phyloP scores from a whole-genome alignment of 2,113 vertebrate genomes.

The Seriola rivoliana region DNA sequence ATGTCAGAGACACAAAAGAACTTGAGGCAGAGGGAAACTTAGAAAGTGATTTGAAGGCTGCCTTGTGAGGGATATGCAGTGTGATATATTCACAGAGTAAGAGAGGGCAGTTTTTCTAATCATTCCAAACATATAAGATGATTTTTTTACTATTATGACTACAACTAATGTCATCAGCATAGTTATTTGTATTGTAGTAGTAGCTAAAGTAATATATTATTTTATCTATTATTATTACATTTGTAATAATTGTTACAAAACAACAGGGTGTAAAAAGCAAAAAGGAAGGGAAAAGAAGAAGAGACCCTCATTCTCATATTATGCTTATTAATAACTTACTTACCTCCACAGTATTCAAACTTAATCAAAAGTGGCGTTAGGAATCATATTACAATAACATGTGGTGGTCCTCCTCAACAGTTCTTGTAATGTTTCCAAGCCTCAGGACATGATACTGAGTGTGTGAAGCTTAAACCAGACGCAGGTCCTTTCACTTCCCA shows the following conservation, averaged over 20 bases:
- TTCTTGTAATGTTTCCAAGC: constrained; percentile 42
- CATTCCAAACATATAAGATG: constrained; percentile 4
- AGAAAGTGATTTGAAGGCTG: constrained; percentile 90
- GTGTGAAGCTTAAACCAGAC: constrained; percentile 46
- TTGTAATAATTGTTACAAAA: background rate
- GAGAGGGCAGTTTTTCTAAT: constrained; percentile 42
- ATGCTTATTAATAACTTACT: constrained; percentile 36
- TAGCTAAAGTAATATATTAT: background rate
- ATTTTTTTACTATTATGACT: background rate
- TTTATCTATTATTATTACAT: background rate
- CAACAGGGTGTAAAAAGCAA: background rate
- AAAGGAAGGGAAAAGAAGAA: background rate
- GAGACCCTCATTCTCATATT: background rate
- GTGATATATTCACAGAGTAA: constrained; percentile 79
- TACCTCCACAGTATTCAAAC: constrained; percentile 35
- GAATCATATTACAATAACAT: constrained; percentile 56
- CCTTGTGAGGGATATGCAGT: constrained; percentile 84
- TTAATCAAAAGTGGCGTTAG: constrained; percentile 53
- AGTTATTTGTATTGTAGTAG: background rate
- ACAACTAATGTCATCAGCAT: background rate
- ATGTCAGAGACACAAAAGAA: constrained; percentile 93
- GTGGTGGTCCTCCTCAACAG: constrained; percentile 28
- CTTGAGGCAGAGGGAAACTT: constrained; percentile 87
- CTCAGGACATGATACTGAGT: constrained; percentile 51
- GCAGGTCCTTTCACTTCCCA: constrained; percentile 18